These are phyloP conservation scores for Aelia acuminata DNA, from an alignment of 2,888 invertebrate species.

Conservation along the genomic window DNA sequence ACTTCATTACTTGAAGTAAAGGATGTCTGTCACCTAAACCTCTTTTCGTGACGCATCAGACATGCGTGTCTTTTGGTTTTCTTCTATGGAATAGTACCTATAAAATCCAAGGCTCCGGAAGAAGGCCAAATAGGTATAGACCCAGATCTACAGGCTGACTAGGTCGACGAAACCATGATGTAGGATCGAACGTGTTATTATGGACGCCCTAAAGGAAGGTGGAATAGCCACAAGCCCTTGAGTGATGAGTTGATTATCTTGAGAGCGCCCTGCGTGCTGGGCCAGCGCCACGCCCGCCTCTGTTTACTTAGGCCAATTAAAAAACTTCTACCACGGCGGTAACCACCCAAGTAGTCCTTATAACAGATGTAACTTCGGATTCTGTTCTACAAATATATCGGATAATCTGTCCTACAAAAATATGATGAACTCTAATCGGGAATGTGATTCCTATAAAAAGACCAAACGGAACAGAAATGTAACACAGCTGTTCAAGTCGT, in stretches of 20 bases:
- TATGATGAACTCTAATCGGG: background rate
- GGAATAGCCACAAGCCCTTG: conserved; percentile 41
- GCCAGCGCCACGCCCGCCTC: background rate
- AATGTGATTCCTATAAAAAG: background rate
- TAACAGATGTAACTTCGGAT: conserved; percentile 13
- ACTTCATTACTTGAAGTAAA: background rate
- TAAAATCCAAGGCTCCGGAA: background rate
- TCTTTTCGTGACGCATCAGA: background rate
- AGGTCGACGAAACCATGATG: background rate
- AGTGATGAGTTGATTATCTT: conserved; percentile 48
- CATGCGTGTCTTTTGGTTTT: background rate
- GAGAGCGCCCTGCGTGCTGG: conserved; percentile 48
- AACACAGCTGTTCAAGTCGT: background rate
- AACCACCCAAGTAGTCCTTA: conserved; percentile 39
- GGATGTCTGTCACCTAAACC: background rate
- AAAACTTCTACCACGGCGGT: conserved; percentile 34
- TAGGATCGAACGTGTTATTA: background rate
- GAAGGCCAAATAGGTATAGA: background rate
- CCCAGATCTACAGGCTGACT: background rate
- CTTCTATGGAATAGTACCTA: background rate
- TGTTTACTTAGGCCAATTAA: conserved; percentile 51
- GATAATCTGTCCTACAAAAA: background rate
- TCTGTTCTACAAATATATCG: background rate
- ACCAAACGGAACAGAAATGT: background rate
- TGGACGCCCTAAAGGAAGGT: background rate